Percentiles rank a stretch among this genome's conserved stretches.
Evolutionary conservation across 2,113 vertebrate genomes (phyloP).

Genomic region (Etheostoma cragini): DNA sequence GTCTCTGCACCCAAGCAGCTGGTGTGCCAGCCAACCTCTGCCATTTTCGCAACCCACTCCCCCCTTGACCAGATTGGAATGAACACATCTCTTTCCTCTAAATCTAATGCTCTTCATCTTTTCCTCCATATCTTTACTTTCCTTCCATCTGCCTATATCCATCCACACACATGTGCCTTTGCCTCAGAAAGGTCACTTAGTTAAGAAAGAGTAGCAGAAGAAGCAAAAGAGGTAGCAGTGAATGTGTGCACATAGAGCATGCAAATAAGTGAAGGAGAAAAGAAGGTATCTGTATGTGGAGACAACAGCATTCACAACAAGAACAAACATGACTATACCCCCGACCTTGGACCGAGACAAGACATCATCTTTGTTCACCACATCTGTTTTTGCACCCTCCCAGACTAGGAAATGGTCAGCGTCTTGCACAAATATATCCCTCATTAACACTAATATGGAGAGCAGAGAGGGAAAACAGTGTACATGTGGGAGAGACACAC

Average conservation of each 20-base stretch:
- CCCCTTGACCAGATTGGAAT: constrained; percentile 37
- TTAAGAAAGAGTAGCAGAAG: neutral
- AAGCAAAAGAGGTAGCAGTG: neutral
- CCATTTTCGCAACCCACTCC: constrained; percentile 31
- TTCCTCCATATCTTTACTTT: neutral
- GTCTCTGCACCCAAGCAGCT: constrained; percentile 54
- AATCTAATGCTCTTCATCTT: neutral
- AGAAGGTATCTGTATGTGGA: neutral
- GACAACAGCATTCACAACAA: neutral
- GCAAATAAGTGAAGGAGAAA: neutral
- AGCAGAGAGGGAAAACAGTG: constrained; percentile 28
- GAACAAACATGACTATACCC: neutral
- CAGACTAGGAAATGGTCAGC: neutral
- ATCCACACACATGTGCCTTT: neutral
- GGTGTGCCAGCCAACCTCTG: constrained; percentile 42
- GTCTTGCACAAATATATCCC: constrained; percentile 26
- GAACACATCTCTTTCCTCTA: constrained; percentile 20
- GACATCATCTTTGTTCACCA: neutral
- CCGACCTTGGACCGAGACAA: neutral
- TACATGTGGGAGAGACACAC: constrained; percentile 12
- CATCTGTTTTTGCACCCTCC: constrained; percentile 1
- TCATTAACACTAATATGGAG: constrained; percentile 31
- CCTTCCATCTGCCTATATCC: neutral
- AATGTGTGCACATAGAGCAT: neutral
- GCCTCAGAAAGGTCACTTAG: neutral